Evolutionary conservation across 2,797 vertebrate species (phyloP).

Genomic region (Macropus fuliginosus): DNA sequence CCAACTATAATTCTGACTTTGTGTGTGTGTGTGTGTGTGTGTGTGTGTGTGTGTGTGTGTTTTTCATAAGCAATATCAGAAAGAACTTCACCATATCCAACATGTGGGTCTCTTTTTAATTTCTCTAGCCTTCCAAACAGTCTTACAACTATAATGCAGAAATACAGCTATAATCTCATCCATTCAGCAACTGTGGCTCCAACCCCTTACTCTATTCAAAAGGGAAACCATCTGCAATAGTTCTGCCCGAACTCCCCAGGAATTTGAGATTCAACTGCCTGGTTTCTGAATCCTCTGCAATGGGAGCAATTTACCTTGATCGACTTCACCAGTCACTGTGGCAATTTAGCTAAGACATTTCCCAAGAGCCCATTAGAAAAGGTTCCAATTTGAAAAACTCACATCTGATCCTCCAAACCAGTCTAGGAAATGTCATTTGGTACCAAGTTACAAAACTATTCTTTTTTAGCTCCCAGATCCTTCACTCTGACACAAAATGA

Average conservation of each 20-base stretch:
- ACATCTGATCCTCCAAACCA: slow-evolving; percentile 76
- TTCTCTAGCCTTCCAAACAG: slow-evolving; percentile 56
- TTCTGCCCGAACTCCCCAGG: slow-evolving; percentile 75
- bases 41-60: slow-evolving; percentile 4
- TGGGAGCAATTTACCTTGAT: slow-evolving; percentile 80
- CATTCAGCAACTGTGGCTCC: slow-evolving; percentile 64
- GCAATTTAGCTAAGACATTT: slow-evolving; percentile 81
- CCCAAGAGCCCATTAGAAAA: slow-evolving; percentile 78
- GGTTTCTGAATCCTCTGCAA: slow-evolving; percentile 75
- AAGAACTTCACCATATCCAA: slow-evolving; percentile 63
- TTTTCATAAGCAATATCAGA: slow-evolving; percentile 46
- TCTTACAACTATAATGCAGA: slow-evolving; percentile 41
- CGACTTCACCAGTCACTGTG: slow-evolving; percentile 78
- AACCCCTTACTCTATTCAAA: slow-evolving; percentile 54
- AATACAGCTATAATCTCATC: slow-evolving; percentile 62
- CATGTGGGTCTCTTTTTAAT: slow-evolving; percentile 61
- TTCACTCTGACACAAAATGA: slow-evolving; percentile 60
- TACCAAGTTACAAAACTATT: slow-evolving; percentile 62
- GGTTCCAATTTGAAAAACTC: slow-evolving; percentile 79
- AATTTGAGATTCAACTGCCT: slow-evolving; percentile 71
- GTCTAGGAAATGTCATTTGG: slow-evolving; percentile 69
- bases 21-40: too few species aligned
- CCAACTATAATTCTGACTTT: background rate
- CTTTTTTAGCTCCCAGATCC: slow-evolving; percentile 62
- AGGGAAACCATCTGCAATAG: slow-evolving; percentile 73